Conservation (phyloP, 1,140 invertebrate species). For the Trinorchestia longiramus region DNA sequence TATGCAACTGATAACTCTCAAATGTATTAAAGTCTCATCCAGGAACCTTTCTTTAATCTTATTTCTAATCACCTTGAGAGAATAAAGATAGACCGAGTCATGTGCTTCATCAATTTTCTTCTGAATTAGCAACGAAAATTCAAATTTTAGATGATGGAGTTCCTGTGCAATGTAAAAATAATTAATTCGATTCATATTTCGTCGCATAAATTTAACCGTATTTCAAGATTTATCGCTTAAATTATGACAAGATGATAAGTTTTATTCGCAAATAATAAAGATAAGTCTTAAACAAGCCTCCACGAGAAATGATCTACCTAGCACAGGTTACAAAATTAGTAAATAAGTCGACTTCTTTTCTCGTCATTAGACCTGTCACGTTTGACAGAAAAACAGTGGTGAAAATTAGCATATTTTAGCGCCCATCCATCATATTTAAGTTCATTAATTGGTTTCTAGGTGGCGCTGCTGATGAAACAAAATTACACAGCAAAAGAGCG, state of each 20-base stretch:
- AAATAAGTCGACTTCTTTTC: constrained; percentile 25
- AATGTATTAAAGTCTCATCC: too few species aligned
- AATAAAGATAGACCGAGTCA: too few species aligned
- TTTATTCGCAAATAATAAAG: too few species aligned
- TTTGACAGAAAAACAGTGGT: constrained; percentile 47
- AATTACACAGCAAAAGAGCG: neutral
- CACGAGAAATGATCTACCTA: neutral
- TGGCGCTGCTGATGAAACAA: neutral
- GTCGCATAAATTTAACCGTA: neutral
- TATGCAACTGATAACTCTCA: too few species aligned
- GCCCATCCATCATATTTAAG: constrained; percentile 51
- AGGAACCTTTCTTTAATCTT: too few species aligned
- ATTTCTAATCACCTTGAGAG: too few species aligned
- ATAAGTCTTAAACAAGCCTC: neutral
- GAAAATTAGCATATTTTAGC: constrained; percentile 52
- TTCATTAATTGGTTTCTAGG: neutral
- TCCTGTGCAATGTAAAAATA: neutral
- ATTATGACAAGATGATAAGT: neutral
- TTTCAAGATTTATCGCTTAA: neutral
- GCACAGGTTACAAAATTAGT: constrained; percentile 14
- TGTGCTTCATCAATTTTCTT: too few species aligned
- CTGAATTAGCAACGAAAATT: too few species aligned
- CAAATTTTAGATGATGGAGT: neutral
- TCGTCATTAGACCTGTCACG: neutral
- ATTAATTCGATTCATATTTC: neutral